Conservation (phyloP, 2,113 vertebrate species). For the Prietella phreatophila region DNA sequence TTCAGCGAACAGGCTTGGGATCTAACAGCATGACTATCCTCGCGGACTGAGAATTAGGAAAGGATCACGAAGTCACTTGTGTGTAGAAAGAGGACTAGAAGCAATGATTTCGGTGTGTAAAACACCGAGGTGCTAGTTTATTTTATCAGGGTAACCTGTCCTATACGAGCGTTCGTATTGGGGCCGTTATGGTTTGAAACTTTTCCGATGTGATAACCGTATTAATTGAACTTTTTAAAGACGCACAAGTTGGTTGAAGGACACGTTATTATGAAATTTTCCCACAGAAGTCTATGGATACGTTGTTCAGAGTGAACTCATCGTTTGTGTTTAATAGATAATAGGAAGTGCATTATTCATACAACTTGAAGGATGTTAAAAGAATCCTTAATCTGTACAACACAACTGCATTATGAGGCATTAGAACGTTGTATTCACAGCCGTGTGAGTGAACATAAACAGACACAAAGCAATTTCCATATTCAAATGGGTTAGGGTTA, state of each 20-base stretch:
- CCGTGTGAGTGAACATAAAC: background rate
- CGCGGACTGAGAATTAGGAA: background rate
- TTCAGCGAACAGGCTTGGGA: background rate
- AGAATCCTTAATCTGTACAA: too few relatives aligned
- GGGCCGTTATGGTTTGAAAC: background rate
- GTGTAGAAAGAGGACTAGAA: background rate
- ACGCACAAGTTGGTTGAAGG: too few relatives aligned
- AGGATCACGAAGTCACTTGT: constrained; percentile 20
- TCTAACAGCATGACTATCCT: background rate
- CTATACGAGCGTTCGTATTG: background rate
- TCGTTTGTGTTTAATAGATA: background rate
- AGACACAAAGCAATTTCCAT: too few relatives aligned
- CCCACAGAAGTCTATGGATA: background rate
- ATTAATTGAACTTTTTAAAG: background rate
- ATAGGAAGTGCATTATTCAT: background rate
- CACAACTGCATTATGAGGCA: background rate
- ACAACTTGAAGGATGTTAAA: background rate
- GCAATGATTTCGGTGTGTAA: background rate
- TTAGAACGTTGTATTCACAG: background rate
- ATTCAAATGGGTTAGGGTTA: too few relatives aligned
- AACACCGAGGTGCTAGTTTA: background rate
- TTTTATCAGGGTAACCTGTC: background rate
- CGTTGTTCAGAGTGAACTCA: background rate
- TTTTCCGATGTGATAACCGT: background rate
- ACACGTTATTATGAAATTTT: too few relatives aligned